Conservation (phyloP, 2,797 vertebrate species). For the Amblyraja radiata region DNA sequence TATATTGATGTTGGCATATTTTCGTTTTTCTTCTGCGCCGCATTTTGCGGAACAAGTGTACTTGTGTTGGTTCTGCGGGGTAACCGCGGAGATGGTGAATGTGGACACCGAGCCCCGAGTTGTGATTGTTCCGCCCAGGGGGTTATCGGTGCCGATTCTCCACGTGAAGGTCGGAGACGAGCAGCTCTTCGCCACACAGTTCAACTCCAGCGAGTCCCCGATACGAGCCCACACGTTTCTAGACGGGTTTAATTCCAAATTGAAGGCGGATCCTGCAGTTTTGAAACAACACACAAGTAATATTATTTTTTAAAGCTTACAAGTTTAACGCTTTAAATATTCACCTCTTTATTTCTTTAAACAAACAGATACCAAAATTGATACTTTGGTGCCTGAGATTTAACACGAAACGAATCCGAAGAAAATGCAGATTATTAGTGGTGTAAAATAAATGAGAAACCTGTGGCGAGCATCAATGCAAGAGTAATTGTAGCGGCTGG, state of each 20-base stretch:
- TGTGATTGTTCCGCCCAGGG: conserved; percentile 44
- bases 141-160: conserved; percentile 55
- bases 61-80: conserved; percentile 52
- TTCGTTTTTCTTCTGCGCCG: conserved; percentile 44
- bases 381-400: not conserved
- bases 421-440: not conserved
- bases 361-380: not conserved
- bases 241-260: conserved; percentile 57
- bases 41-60: conserved; percentile 72
- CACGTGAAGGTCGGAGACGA: conserved; percentile 62
- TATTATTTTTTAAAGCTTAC: not conserved
- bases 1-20: conserved; percentile 52
- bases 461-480: not conserved
- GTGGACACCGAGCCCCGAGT: conserved; percentile 45
- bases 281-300: not conserved
- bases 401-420: too few species aligned
- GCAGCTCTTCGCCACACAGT: conserved; percentile 63
- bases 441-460: not conserved
- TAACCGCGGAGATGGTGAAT: conserved; percentile 61
- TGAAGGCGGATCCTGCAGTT: conserved; percentile 62
- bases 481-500: not conserved
- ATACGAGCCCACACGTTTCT: conserved; percentile 48
- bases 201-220: conserved; percentile 57
- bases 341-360: not conserved
- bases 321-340: not conserved